phyloP scores from a whole-genome alignment of 2,797 vertebrate species.

The Bucorvus abyssinicus region DNA sequence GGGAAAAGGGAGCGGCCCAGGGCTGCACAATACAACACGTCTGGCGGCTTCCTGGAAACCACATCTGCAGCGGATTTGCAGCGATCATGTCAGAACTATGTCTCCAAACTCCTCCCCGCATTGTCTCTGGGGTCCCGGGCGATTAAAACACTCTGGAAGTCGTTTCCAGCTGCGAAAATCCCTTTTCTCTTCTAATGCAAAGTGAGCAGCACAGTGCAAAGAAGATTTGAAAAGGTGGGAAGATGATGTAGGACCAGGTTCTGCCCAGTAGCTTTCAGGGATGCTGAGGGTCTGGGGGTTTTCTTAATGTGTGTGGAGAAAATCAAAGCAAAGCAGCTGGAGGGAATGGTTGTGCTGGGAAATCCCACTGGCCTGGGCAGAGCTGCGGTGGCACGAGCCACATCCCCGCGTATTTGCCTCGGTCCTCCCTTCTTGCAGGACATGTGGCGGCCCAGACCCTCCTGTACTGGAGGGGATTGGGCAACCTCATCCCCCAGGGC shows the following conservation, averaged over 20 bases:
- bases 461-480: not conserved
- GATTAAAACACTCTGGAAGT: slow-evolving; percentile 37
- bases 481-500: accelerated
- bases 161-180: slow-evolving; percentile 11
- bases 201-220: not conserved
- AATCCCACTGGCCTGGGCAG: not conserved
- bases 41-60: slow-evolving; percentile 40
- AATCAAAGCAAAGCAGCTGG: not conserved
- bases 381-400: accelerated
- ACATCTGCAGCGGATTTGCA: slow-evolving; percentile 56
- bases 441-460: not conserved
- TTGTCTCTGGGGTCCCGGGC: slow-evolving; percentile 51
- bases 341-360: not conserved
- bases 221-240: not conserved
- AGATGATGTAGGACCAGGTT: not conserved
- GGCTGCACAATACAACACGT: not conserved
- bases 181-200: not conserved
- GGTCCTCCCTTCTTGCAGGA: not conserved
- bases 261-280: not conserved
- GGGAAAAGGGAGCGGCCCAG: not conserved
- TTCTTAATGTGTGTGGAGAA: not conserved
- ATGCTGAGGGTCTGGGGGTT: not conserved
- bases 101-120: slow-evolving; percentile 54
- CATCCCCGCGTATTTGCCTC: accelerated
- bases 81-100: slow-evolving; percentile 12